Evolutionary conservation across 2,888 invertebrate genomes (phyloP).

Genomic region (Clepsis dumicolana): DNA sequence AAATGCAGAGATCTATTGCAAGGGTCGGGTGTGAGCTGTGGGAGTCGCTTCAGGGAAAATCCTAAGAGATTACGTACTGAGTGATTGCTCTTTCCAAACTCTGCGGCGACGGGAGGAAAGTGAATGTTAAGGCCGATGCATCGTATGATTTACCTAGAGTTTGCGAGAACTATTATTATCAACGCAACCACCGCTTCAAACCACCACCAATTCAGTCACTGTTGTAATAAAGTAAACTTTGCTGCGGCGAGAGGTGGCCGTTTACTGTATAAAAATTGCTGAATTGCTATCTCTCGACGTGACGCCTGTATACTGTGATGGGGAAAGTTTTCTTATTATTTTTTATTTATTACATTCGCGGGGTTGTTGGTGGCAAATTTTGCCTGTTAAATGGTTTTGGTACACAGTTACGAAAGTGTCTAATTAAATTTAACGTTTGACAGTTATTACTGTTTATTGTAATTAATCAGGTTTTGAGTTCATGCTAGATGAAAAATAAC

Average conservation of each 20-base stretch:
- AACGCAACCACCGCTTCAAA: conserved; percentile 13
- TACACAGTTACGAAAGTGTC: conserved; percentile 36
- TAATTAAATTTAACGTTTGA: conserved; percentile 13
- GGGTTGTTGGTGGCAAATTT: conserved; percentile 63
- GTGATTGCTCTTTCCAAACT: conserved; percentile 83
- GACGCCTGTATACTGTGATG: conserved; percentile 71
- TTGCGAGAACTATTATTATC: conserved; percentile 52
- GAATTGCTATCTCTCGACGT: conserved; percentile 68
- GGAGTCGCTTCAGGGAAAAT: conserved; percentile 63
- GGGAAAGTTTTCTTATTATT: conserved; percentile 84
- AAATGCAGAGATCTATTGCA: conserved; percentile 63
- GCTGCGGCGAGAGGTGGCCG: conserved; percentile 45
- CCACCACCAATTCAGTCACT: conserved; percentile 52
- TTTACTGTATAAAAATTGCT: conserved; percentile 60
- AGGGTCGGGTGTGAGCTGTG: conserved; percentile 56
- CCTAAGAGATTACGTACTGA: conserved; percentile 84
- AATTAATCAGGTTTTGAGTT: not conserved
- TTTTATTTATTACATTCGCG: conserved; percentile 81
- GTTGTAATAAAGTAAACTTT: conserved; percentile 55
- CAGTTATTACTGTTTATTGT: not conserved
- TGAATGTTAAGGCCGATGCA: conserved; percentile 74
- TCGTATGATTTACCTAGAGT: conserved; percentile 70
- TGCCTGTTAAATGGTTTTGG: conserved; percentile 56
- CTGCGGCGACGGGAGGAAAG: conserved; percentile 67
- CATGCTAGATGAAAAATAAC: not conserved